These are phyloP conservation scores for Phoeniculus purpureus DNA, from an alignment of 2,797 vertebrate species.

Conservation along the genomic window DNA sequence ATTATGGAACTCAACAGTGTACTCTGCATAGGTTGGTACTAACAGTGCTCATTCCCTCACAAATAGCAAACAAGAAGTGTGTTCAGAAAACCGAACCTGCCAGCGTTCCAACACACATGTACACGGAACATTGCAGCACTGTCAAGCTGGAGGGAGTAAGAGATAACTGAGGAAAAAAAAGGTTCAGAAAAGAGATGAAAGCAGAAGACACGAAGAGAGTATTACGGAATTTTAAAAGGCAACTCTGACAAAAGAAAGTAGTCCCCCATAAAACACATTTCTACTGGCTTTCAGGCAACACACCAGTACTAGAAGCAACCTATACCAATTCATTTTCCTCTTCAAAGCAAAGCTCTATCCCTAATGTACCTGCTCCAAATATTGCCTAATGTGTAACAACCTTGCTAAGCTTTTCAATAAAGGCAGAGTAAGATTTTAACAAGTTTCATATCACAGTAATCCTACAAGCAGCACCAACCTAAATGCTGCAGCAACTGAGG, in stretches of 20 bases:
- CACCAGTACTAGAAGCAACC: not conserved
- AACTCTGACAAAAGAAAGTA: not conserved
- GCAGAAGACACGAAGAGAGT: not conserved
- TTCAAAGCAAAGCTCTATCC: not conserved
- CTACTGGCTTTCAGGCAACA: not conserved
- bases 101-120: not conserved
- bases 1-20: not conserved
- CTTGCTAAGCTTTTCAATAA: not conserved
- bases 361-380: not conserved
- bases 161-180: not conserved
- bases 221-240: not conserved
- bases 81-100: not conserved
- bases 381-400: not conserved
- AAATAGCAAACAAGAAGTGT: not conserved
- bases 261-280: not conserved
- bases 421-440: not conserved
- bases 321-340: not conserved
- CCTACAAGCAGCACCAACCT: not conserved
- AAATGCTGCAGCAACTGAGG: not conserved
- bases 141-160: not conserved
- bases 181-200: not conserved
- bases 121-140: not conserved
- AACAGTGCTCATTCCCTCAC: not conserved
- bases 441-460: not conserved
- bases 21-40: not conserved